Base-by-base conservation (phyloP, 2,888 invertebrate species). In the Acholoe squamosa region DNA sequence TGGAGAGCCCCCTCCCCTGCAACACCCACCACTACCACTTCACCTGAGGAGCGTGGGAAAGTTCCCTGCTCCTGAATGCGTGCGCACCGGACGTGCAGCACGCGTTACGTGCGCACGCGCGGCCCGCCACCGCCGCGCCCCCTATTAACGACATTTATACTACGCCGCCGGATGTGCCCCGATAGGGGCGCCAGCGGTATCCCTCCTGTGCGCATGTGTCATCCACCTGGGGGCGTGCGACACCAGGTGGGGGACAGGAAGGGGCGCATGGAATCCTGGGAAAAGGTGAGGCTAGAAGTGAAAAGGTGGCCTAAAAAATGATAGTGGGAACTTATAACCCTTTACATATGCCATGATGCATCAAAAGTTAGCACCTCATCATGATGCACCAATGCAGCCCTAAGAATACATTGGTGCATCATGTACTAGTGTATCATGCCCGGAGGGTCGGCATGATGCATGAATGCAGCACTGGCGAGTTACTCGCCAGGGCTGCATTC, bases 231-330 rank as follows among this genome's bases (percentile, higher is more conserved):
- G 71, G 71, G 71, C 28, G 61, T 61, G 61, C n/a, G 71, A 25
- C 71, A 71, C 71, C 71, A 71, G 71, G 31, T 71, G 71, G 71
- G 61, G n/a, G 61, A n/a, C 71, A 71, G 71, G 28, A n/a, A 22
- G 31, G 25, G 31, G 19, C 3, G 71, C 71, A 0, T 1, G 28
- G 71, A n/a, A 71, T n/a, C n/a, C 71, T 28, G 25, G 28, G 71
- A n/a, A 71, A 71, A 71, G 71, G 71, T 61, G 61, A 61, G n/a
- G n/a, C 12, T n/a, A n/a, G 61, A 61, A 61, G 19, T 3, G 43
- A 54, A 61, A 14, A 61, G 61, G 61, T 19, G 61, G 14, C 61
- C n/a, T 61, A 61, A 61, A 61, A 61, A 61, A 19, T 43, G 43
- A 43, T 43, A 10, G 43, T 10, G 10, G 43, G 3, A 43, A 10